Conservation (phyloP, 1,140 invertebrate species). For the Aphaenogaster ashmeadi region DNA sequence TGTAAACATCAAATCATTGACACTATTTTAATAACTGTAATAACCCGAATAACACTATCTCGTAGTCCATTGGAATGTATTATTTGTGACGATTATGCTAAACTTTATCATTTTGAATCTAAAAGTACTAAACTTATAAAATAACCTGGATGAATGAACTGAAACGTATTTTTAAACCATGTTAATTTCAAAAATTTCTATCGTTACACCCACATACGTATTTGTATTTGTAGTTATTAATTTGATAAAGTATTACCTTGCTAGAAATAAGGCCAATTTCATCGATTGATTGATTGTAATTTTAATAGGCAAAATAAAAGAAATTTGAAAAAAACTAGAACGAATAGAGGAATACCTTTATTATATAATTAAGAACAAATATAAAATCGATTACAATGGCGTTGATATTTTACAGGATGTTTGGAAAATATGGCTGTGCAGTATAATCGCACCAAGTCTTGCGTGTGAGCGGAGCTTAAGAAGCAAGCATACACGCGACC, state of each 20-base stretch:
- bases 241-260: background rate
- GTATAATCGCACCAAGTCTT: background rate
- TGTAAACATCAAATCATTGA: background rate
- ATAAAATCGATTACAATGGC: background rate
- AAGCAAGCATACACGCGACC: constrained; percentile 38
- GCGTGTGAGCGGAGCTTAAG: constrained; percentile 37
- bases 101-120: background rate
- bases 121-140: background rate
- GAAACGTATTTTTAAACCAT: background rate
- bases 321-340: background rate
- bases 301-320: background rate
- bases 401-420: background rate
- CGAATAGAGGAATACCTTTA: background rate
- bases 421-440: background rate
- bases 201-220: background rate
- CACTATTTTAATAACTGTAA: background rate
- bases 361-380: background rate
- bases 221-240: background rate
- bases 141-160: background rate
- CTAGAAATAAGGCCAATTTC: background rate
- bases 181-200: background rate
- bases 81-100: background rate
- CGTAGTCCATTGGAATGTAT: background rate
- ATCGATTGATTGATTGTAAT: background rate
- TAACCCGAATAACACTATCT: no score